Conservation (phyloP, 2,113 vertebrate genomes). For the Etia nguti region DNA sequence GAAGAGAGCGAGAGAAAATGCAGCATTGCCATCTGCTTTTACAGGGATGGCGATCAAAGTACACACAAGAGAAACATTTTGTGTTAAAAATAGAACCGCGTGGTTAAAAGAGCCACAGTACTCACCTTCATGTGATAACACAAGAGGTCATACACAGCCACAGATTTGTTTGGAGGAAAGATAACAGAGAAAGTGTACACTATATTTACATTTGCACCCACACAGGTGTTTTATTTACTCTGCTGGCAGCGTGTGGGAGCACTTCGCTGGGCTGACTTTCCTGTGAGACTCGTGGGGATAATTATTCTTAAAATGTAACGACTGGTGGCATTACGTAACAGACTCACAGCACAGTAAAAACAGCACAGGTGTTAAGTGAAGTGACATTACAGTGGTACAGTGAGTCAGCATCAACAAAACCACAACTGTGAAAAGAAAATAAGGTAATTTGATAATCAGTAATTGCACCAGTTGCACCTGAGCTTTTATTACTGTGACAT, state of each 20-base stretch:
- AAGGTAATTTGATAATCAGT: not conserved
- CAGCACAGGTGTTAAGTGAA: not conserved
- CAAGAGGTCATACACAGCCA: not conserved
- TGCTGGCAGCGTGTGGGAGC: not conserved
- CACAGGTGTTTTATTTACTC: not conserved
- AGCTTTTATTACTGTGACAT: not conserved
- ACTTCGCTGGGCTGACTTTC: not conserved
- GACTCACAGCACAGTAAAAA: not conserved
- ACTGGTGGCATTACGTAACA: not conserved
- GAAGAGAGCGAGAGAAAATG: not conserved
- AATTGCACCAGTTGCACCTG: not conserved
- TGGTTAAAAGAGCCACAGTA: not conserved
- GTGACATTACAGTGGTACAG: not conserved
- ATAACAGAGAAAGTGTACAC: not conserved
- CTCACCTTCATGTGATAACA: not conserved
- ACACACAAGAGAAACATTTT: not conserved
- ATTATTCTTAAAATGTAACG: not conserved
- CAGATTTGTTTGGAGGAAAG: not conserved
- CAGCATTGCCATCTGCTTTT: not conserved
- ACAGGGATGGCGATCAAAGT: not conserved
- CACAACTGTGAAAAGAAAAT: not conserved
- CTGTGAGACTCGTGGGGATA: not conserved
- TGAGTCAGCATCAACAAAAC: not conserved
- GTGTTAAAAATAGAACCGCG: not conserved
- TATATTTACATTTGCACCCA: not conserved